Conservation (phyloP, 2,113 vertebrate genomes). For the Campylomormyrus tamandua region DNA sequence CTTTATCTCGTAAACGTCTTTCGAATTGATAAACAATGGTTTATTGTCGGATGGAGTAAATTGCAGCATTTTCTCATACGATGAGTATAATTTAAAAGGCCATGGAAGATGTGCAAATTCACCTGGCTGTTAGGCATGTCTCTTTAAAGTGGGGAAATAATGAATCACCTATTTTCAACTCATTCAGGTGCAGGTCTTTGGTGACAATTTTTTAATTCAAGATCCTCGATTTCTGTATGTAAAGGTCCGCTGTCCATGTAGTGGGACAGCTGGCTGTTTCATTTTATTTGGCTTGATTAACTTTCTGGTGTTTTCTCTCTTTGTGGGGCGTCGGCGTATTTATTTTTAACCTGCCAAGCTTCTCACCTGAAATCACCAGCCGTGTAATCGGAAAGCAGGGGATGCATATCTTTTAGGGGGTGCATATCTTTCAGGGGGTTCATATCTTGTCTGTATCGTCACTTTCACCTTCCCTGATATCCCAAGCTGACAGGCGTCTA, state of each 20-base stretch:
- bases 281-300: constrained; percentile 9
- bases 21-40: background rate
- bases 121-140: background rate
- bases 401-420: background rate
- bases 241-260: background rate
- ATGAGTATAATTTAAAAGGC: background rate
- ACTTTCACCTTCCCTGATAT: background rate
- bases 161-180: background rate
- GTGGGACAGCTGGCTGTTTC: background rate
- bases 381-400: background rate
- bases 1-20: background rate
- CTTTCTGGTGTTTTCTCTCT: background rate
- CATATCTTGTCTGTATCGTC: background rate
- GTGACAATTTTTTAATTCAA: background rate
- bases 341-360: background rate
- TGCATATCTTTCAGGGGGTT: background rate
- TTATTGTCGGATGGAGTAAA: background rate
- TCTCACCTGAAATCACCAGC: background rate
- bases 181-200: background rate
- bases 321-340: background rate
- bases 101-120: background rate
- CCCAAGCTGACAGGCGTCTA: background rate
- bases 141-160: background rate
- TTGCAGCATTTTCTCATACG: background rate
- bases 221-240: background rate